phyloP scores from a whole-genome alignment of 2,113 vertebrate species.

The Catharus fuscescens region DNA sequence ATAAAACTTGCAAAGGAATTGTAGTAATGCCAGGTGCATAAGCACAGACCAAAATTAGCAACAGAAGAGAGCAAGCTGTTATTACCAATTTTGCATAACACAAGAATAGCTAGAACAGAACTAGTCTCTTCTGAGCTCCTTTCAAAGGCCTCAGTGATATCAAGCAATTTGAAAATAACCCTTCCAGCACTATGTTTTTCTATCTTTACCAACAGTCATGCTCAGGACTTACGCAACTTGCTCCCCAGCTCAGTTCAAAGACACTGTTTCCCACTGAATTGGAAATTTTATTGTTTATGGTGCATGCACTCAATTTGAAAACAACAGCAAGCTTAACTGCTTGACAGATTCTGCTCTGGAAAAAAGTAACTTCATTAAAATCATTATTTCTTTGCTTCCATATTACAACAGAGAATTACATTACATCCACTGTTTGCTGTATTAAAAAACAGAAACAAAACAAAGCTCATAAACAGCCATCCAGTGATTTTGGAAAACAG shows the following conservation, averaged over 20 bases:
- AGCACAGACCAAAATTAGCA: conserved; percentile 47
- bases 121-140: not conserved
- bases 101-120: not conserved
- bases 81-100: not conserved
- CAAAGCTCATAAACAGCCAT: not conserved
- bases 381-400: not conserved
- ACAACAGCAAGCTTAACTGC: not conserved
- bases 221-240: not conserved
- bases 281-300: conserved; percentile 27
- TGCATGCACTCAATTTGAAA: not conserved
- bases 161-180: conserved; percentile 13
- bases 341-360: not conserved
- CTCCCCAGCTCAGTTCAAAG: not conserved
- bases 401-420: not conserved
- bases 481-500: conserved; percentile 12
- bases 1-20: conserved; percentile 28
- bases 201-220: not conserved
- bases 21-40: not conserved
- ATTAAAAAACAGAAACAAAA: not conserved
- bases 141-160: not conserved
- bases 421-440: not conserved
- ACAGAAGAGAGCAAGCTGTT: conserved; percentile 25
- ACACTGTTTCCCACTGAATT: conserved; percentile 8
- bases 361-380: not conserved
- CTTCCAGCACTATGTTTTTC: not conserved